Conservation (phyloP, 2,113 vertebrate species). For the Epinephelus fuscoguttatus region DNA sequence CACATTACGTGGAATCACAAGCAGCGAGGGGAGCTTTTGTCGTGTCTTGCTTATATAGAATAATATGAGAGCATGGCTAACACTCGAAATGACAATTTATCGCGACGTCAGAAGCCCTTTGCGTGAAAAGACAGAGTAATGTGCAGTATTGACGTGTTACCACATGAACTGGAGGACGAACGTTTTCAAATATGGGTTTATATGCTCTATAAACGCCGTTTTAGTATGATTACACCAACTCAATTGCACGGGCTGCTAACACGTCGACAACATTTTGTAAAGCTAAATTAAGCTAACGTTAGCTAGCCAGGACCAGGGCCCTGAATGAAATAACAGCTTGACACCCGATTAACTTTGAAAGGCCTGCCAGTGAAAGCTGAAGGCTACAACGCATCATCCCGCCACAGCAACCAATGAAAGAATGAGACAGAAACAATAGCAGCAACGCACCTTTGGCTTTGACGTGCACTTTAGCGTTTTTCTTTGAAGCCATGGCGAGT, state of each 20-base stretch:
- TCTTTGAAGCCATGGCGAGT: slow-evolving; percentile 76
- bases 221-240: background rate
- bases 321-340: slow-evolving; percentile 23
- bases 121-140: background rate
- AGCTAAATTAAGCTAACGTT: background rate
- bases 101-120: background rate
- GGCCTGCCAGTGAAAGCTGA: slow-evolving; percentile 44
- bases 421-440: background rate
- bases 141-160: background rate
- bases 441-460: slow-evolving; percentile 77
- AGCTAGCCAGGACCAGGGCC: background rate
- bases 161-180: no score
- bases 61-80: background rate
- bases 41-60: rapidly evolving
- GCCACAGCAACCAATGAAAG: background rate
- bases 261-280: background rate
- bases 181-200: background rate
- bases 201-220: background rate
- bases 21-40: no score
- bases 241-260: background rate
- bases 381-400: slow-evolving; percentile 35
- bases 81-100: no score
- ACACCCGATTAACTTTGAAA: slow-evolving; percentile 46
- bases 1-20: background rate
- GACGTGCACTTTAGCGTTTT: slow-evolving; percentile 37